phyloP scores from a whole-genome alignment of 1,140 invertebrate species.

The Zaprionus ornatus region DNA sequence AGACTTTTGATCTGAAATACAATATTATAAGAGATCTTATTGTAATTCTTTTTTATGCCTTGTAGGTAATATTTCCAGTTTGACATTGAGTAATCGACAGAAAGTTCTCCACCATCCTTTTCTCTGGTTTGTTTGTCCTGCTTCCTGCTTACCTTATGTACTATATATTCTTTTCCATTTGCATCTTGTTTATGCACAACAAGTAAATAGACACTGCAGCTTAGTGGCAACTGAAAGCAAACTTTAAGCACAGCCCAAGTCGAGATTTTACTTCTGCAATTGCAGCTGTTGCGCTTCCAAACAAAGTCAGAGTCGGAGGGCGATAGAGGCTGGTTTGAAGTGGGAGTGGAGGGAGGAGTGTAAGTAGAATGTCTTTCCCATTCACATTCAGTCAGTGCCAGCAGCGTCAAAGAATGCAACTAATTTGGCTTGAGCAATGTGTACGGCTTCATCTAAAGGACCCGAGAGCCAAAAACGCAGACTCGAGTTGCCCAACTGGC shows the following conservation, averaged over 20 bases:
- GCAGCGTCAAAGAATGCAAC: constrained; percentile 57
- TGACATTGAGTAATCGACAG: not conserved
- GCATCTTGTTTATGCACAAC: constrained; percentile 14
- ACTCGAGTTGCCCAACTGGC: constrained; percentile 12
- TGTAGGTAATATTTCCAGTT: not conserved
- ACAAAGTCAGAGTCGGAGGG: not conserved
- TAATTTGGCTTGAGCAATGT: constrained; percentile 49
- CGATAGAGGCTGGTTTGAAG: not conserved
- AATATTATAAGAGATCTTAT: not conserved
- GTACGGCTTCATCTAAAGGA: not conserved
- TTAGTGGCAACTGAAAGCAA: constrained; percentile 10
- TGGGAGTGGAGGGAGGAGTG: not conserved
- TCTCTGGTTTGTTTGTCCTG: not conserved
- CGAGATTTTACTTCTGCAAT: not conserved
- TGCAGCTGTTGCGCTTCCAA: constrained; percentile 27
- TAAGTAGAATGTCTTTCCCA: constrained; percentile 15
- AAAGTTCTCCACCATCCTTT: not conserved
- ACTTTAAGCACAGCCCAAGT: not conserved
- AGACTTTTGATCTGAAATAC: not conserved
- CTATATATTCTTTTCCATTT: constrained; percentile 6
- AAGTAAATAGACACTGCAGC: constrained; percentile 23
- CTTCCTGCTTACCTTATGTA: not conserved
- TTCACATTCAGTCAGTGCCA: constrained; percentile 37
- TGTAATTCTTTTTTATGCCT: not conserved
- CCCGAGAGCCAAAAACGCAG: not conserved